Evolutionary conservation across 2,888 invertebrate genomes (phyloP), one percentile per base, ranked within the genome.

Genomic region (Phalangium opilio): DNA sequence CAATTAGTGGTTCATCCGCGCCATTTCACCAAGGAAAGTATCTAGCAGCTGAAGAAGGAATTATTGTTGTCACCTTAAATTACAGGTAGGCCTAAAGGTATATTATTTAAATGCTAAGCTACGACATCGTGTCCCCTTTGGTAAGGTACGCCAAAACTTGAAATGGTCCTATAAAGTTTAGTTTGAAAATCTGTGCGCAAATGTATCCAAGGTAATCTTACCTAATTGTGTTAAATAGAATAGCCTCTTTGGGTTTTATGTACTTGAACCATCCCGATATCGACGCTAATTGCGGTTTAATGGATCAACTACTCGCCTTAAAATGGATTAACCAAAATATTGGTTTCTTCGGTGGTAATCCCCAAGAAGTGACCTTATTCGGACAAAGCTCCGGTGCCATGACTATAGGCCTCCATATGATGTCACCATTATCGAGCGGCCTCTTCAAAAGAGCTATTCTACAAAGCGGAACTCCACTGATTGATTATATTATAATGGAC

Each of bases 31-130:
- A 74, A 58, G 72, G 69, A 38, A 67, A 69, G 42, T 64, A 67
- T 2, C 58, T 73, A 42, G 68, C 73, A 2, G 63, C 67, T 34
- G 65, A 64, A 47, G 70, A 69, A 3, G 62, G 67, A 43, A 65
- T 70, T 47, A 66, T 73, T 40, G 71, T 73, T 8, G 69, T 73
- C 43, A 70, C 72, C 4, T 60, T 73, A 42, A 73, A 73, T 61
- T 73, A 73, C 59, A 62, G 73, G 49, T 62, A 27, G 8, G 4
- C 8, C 8, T 4, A 27, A 27, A 27, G 5, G 27, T 27, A 7
- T 27, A 27, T 27, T 8, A 8, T 27, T 27, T 27, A 4, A 27
- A 27, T 7, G 4, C 27, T 27, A 27, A 27, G 8, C 4, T 7
- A 27, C 27, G 27, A 4, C 8, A 27, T 4, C 27, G 27, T 27